Percentiles rank a stretch among this genome's conserved stretches.
Conservation (phyloP, 1,140 invertebrate genomes). For the Stenopsyche tienmushanensis region DNA sequence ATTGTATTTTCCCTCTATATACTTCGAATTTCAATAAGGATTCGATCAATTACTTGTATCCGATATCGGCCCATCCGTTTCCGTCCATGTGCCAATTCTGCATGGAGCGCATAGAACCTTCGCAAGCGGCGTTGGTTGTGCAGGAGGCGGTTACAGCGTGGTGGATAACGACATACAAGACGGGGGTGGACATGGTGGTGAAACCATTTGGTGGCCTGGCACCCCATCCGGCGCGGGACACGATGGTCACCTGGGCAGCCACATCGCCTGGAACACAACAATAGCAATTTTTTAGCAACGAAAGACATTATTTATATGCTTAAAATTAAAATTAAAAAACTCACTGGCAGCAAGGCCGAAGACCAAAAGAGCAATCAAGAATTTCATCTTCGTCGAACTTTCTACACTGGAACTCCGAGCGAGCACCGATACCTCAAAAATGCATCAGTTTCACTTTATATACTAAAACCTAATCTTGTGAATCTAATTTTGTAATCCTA, state of each 20-base stretch:
- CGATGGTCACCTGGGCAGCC: slow-evolving; percentile 44
- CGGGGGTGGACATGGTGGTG: slow-evolving; percentile 58
- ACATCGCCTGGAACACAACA: not conserved
- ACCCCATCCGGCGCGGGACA: slow-evolving; percentile 62
- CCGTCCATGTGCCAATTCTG: slow-evolving; percentile 61
- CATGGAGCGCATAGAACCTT: slow-evolving; percentile 57
- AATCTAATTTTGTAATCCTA: no score
- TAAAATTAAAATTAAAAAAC: no score
- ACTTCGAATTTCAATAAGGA: not conserved
- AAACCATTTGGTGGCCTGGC: slow-evolving; percentile 57
- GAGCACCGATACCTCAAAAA: no score
- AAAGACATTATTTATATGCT: no score
- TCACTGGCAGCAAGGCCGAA: not conserved
- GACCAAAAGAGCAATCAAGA: not conserved
- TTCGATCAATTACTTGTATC: slow-evolving; percentile 56
- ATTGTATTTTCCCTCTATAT: no score
- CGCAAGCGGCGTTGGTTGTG: slow-evolving; percentile 54
- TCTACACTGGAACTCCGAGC: no score
- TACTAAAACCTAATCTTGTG: no score
- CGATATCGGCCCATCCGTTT: slow-evolving; percentile 68
- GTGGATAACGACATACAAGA: slow-evolving; percentile 75
- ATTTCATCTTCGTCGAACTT: not conserved
- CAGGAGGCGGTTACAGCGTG: slow-evolving; percentile 70
- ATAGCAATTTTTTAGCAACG: no score
- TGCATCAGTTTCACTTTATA: no score